Evolutionary conservation across 2,113 vertebrate genomes (phyloP).

Genomic region (Syngnathus floridae): DNA sequence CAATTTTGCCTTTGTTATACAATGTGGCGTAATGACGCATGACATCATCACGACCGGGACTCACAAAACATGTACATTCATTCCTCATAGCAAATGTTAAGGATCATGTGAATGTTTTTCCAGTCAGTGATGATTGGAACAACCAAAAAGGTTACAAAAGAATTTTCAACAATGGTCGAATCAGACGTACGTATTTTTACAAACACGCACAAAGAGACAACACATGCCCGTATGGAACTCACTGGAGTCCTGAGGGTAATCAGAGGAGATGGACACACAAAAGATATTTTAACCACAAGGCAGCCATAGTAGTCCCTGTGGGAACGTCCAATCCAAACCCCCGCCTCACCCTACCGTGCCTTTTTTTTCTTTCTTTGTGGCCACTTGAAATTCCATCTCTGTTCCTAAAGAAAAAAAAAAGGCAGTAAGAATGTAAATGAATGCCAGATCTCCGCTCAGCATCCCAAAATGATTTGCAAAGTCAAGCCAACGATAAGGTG

Average conservation of each 20-base stretch:
- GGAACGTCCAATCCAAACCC: background rate
- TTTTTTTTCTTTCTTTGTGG: constrained; percentile 38
- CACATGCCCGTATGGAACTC: constrained; percentile 21
- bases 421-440: constrained; percentile 61
- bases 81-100: background rate
- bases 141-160: constrained; percentile 1
- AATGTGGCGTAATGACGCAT: background rate
- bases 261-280: constrained; percentile 51
- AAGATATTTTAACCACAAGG: constrained; percentile 35
- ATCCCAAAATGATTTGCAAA: constrained; percentile 39
- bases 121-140: background rate
- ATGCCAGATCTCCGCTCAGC: constrained; percentile 48
- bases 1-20: background rate
- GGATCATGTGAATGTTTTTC: background rate
- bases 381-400: constrained; percentile 53
- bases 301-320: constrained; percentile 35
- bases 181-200: constrained; percentile 6
- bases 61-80: background rate
- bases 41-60: background rate
- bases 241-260: constrained; percentile 51
- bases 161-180: background rate
- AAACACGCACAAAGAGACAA: background rate
- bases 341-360: no score
- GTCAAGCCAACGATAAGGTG: constrained; percentile 40
- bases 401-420: constrained; percentile 20